phyloP scores from a whole-genome alignment of 1,140 invertebrate species.

The Gryllus bimaculatus region DNA sequence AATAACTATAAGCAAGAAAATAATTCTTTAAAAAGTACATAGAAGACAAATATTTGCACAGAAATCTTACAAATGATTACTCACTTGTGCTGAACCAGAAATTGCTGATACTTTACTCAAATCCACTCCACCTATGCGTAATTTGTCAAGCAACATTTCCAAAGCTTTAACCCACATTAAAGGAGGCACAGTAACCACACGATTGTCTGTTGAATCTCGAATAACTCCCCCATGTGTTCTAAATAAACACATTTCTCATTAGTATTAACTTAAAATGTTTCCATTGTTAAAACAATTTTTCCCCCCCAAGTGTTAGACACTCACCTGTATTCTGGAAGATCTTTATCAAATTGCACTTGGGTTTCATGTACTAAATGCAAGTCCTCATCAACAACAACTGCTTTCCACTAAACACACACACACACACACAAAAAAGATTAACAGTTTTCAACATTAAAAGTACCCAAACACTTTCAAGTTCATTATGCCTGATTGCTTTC shows the following conservation, averaged over 20 bases:
- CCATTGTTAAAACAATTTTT: background rate
- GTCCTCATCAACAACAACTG: slow-evolving; percentile 67
- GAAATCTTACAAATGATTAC: background rate
- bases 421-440: slow-evolving; percentile 22
- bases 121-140: slow-evolving; percentile 71
- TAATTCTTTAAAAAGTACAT: too few relatives aligned
- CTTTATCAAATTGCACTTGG: slow-evolving; percentile 78
- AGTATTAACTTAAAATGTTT: background rate
- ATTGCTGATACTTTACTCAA: slow-evolving; percentile 73
- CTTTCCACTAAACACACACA: slow-evolving; percentile 69
- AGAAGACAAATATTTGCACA: too few relatives aligned
- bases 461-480: background rate
- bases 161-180: slow-evolving; percentile 93
- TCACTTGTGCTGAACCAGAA: slow-evolving; percentile 81
- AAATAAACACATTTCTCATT: slow-evolving; percentile 1
- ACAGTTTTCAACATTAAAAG: slow-evolving; percentile 7
- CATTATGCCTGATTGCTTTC: background rate
- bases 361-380: slow-evolving; percentile 66
- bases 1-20: too few relatives aligned
- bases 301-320: background rate
- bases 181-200: slow-evolving; percentile 68
- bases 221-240: background rate
- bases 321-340: slow-evolving; percentile 84
- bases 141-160: slow-evolving; percentile 78
- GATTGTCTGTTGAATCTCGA: slow-evolving; percentile 15